Evolutionary conservation across 2,113 vertebrate species (phyloP).

Genomic region (Gallinago jamesoni): DNA sequence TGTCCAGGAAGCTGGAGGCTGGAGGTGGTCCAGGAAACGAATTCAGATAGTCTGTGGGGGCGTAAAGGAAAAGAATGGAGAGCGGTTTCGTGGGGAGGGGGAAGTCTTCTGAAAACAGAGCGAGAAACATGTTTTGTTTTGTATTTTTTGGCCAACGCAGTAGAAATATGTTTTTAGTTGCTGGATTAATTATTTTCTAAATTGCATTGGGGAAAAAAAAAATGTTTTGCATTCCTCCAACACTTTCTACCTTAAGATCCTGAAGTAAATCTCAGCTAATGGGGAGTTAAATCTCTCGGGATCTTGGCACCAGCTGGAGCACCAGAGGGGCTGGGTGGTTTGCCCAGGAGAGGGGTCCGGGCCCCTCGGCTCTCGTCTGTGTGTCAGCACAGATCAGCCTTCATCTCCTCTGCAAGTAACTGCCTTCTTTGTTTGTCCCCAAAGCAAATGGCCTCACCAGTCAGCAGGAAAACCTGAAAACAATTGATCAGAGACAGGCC

Average conservation of each 20-base stretch:
- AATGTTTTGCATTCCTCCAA: not conserved
- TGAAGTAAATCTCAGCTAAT: not conserved
- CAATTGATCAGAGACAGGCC: conserved; percentile 39
- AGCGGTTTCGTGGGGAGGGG: not conserved
- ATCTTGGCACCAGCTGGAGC: not conserved
- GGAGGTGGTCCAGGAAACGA: not conserved
- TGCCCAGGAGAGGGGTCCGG: not conserved
- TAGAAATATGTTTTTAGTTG: not conserved
- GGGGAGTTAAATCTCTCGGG: not conserved
- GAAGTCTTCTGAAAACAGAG: not conserved
- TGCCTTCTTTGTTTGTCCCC: conserved; percentile 21
- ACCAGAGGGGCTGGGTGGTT: not conserved
- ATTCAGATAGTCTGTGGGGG: not conserved
- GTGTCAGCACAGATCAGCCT: conserved; percentile 48
- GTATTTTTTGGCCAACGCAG: not conserved
- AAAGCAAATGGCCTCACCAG: not conserved
- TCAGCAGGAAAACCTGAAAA: conserved; percentile 48
- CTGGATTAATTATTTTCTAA: not conserved
- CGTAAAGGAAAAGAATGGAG: not conserved
- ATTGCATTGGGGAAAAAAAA: not conserved
- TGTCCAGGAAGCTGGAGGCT: not conserved
- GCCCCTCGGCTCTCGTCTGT: not conserved
- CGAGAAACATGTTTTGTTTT: not conserved
- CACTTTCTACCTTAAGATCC: not conserved
- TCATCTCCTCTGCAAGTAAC: conserved; percentile 39